Percentiles rank a stretch among this genome's conserved stretches.
phyloP scores from a whole-genome alignment of 2,113 vertebrate genomes.

The Chrysochloris asiatica region DNA sequence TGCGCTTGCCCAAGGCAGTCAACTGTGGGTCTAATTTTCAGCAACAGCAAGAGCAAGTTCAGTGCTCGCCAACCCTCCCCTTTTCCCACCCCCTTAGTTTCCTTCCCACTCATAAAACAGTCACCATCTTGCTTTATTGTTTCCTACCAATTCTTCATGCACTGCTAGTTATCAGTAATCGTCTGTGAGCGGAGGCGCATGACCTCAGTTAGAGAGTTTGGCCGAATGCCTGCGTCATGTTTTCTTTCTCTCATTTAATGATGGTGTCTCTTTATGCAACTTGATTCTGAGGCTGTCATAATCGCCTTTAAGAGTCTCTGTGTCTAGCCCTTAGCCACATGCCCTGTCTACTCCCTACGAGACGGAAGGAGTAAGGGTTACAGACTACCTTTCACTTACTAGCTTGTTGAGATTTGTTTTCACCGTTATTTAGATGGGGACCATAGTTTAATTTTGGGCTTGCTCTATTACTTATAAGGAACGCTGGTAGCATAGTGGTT shows the following conservation, averaged over 20 bases:
- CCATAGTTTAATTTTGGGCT: neutral
- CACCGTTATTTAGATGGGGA: neutral
- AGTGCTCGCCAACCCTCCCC: too few species aligned
- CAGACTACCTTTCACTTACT: neutral
- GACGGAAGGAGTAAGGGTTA: neutral
- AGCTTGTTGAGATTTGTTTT: constrained; percentile 14
- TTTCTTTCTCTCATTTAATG: constrained; percentile 48
- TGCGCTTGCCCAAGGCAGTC: neutral
- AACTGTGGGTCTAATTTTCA: neutral
- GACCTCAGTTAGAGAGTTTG: constrained; percentile 74
- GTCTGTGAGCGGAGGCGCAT: constrained; percentile 56
- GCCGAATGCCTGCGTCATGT: constrained; percentile 67
- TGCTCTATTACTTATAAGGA: neutral
- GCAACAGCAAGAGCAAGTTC: neutral
- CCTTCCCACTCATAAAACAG: neutral
- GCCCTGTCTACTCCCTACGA: neutral
- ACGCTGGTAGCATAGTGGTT: neutral
- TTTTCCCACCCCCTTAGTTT: neutral
- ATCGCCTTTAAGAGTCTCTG: constrained; percentile 64
- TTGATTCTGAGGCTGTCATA: constrained; percentile 65
- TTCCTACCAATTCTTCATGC: neutral
- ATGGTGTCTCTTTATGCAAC: constrained; percentile 57
- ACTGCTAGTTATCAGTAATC: constrained; percentile 45
- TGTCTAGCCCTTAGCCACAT: constrained; percentile 61
- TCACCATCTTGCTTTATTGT: neutral